phyloP scores from a whole-genome alignment of 2,797 vertebrate species.

The Argya squamiceps region DNA sequence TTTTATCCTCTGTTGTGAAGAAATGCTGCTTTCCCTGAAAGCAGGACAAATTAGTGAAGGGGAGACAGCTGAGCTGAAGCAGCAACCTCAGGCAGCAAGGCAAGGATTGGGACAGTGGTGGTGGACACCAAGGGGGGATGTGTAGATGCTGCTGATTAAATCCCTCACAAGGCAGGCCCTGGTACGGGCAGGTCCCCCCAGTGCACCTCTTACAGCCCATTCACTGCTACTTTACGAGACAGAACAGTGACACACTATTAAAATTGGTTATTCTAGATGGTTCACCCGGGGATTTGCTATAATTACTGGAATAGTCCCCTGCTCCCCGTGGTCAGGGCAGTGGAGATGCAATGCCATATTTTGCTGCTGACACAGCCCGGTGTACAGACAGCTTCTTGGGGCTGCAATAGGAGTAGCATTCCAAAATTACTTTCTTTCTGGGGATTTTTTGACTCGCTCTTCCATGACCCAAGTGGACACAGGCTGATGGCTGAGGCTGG shows the following conservation, averaged over 20 bases:
- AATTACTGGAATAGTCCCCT: conserved; percentile 20
- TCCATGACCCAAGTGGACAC: background rate
- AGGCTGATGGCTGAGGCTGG: background rate
- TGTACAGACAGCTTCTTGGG: background rate
- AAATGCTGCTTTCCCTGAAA: background rate
- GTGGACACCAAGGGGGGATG: background rate
- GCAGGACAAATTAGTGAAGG: background rate
- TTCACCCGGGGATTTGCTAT: conserved; percentile 34
- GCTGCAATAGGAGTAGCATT: background rate
- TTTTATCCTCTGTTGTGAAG: background rate
- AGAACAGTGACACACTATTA: background rate
- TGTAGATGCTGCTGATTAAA: background rate
- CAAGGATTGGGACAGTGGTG: background rate
- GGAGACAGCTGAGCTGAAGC: background rate
- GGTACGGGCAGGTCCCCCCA: background rate
- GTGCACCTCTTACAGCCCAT: background rate
- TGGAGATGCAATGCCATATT: background rate
- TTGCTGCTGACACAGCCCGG: background rate
- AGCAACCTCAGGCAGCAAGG: background rate
- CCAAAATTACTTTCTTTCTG: background rate
- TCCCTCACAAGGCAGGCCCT: background rate
- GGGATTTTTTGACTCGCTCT: background rate
- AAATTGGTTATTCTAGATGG: conserved; percentile 37
- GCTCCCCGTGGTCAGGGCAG: background rate
- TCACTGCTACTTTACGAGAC: conserved; percentile 1